Evolutionary conservation across 2,888 invertebrate genomes (phyloP).

Genomic region (Mylabris sibirica): DNA sequence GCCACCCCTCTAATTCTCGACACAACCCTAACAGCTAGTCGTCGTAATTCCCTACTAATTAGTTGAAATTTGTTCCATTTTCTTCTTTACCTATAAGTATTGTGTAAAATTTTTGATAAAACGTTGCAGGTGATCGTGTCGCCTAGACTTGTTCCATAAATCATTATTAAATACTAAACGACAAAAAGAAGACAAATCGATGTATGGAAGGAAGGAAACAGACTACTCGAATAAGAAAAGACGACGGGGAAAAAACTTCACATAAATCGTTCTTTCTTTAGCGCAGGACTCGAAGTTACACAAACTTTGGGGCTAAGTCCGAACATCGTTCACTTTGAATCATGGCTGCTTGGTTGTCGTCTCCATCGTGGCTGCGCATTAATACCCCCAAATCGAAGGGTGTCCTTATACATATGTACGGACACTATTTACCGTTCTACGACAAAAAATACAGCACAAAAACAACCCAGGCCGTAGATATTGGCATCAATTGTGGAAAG

Average conservation of each 20-base stretch:
- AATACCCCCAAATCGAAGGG: conserved; percentile 51
- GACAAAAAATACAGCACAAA: background rate
- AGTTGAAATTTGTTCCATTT: conserved; percentile 18
- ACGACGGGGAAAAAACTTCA: conserved; percentile 44
- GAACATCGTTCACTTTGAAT: conserved; percentile 62
- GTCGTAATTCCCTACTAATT: conserved; percentile 2
- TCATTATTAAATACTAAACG: conserved; percentile 61
- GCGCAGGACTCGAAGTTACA: conserved; percentile 58
- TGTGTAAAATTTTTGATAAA: background rate
- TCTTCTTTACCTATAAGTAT: conserved; percentile 17
- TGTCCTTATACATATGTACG: conserved; percentile 44
- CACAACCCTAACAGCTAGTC: background rate
- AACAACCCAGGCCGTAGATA: background rate
- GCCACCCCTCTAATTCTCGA: background rate
- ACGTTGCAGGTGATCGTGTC: conserved; percentile 47
- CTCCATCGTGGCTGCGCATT: conserved; percentile 59
- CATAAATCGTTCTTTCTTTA: conserved; percentile 61
- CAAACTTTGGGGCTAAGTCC: conserved; percentile 60
- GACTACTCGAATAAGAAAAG: conserved; percentile 46
- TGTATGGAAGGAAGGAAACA: conserved; percentile 57
- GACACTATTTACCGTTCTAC: background rate
- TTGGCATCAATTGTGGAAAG: background rate
- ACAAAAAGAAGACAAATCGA: conserved; percentile 62
- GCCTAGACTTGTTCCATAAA: conserved; percentile 48
- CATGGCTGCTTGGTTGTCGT: conserved; percentile 59